Base-by-base conservation (phyloP, 2,113 vertebrate genomes). In the Notarius quadriscutis region DNA sequence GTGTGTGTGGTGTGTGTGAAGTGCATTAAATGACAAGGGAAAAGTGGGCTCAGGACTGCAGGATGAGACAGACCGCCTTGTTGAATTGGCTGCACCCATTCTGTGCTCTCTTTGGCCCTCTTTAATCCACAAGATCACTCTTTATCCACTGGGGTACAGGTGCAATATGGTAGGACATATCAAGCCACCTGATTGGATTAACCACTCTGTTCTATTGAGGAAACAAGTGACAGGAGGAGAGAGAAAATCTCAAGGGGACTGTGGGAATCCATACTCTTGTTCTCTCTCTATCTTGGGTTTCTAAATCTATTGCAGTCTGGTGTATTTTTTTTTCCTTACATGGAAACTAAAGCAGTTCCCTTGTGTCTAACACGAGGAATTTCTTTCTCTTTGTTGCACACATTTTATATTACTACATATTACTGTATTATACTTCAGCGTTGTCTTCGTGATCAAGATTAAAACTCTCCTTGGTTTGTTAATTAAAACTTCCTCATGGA, bases 61-160 rank as follows among this genome's bases (percentile, higher is more conserved):
- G 84, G 91, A 94, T 87, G 92, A 95, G 95, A 95, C 88, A 85
- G 84, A 91, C 87, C 96, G 93, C 95, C 94, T 94, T 94, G 95
- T 96, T 90, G 92, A 94, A 97, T 96, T 95, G 96, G 84, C 93
- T 91, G 92, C 84, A 92, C 94, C 91, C 89, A 78, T 88, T 88
- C 91, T 92, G 82, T 89, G 89, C 92, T 93, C 89, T 11, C 94
- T 93, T 94, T 92, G 90, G 92, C 89, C 91, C 92, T 91, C 93
- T 95, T 92, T 95, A 96, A 96, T 95, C 95, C 96, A 94, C 95
- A 93, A 94, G 95, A 96, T 95, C 95, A 93, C 94, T 96, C 94
- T 91, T 94, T 95, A 95, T 96, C 93, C 93, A 93, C 93, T 89
- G 90, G 79, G 89, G 90, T 93, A 93, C 90, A 90, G 90, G 90